Evolutionary conservation across 2,888 invertebrate genomes (phyloP).

Genomic region (Cremastinae sp.): DNA sequence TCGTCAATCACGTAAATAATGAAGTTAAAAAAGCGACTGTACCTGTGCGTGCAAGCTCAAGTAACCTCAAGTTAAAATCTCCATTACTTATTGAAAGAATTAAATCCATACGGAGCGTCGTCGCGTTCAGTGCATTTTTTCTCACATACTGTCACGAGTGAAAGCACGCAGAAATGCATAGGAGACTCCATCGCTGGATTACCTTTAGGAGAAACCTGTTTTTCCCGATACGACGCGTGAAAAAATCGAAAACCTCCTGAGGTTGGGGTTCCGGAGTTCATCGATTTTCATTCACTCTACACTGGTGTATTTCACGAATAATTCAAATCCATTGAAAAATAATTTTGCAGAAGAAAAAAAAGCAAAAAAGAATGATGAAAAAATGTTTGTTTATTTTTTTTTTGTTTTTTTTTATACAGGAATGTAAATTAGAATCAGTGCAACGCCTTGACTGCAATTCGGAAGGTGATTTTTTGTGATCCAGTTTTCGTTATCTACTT

Average conservation of each 20-base stretch:
- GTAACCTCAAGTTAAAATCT: neutral
- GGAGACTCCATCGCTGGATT: slow-evolving; percentile 11
- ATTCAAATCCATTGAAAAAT: neutral
- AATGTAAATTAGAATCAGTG: neutral
- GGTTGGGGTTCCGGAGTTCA: neutral
- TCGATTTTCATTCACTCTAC: neutral
- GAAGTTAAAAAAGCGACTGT: too few relatives aligned
- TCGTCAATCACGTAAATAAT: neutral
- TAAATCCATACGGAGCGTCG: slow-evolving; percentile 2
- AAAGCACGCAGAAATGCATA: slow-evolving; percentile 13
- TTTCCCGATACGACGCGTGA: slow-evolving; percentile 4
- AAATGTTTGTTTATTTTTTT: too few relatives aligned
- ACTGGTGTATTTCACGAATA: neutral
- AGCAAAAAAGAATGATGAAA: too few relatives aligned
- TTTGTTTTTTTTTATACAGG: neutral
- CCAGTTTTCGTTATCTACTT: too few relatives aligned
- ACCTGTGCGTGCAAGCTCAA: too few relatives aligned
- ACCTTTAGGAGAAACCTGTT: slow-evolving; percentile 41
- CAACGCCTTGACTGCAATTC: too few relatives aligned
- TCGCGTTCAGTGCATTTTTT: neutral
- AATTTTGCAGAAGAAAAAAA: neutral
- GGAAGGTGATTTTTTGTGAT: too few relatives aligned
- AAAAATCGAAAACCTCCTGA: neutral
- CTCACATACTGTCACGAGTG: slow-evolving; percentile 14
- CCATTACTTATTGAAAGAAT: slow-evolving; percentile 1